Evolutionary conservation across 2,888 invertebrate species (phyloP).

Genomic region (Phyllotreta striolata): DNA sequence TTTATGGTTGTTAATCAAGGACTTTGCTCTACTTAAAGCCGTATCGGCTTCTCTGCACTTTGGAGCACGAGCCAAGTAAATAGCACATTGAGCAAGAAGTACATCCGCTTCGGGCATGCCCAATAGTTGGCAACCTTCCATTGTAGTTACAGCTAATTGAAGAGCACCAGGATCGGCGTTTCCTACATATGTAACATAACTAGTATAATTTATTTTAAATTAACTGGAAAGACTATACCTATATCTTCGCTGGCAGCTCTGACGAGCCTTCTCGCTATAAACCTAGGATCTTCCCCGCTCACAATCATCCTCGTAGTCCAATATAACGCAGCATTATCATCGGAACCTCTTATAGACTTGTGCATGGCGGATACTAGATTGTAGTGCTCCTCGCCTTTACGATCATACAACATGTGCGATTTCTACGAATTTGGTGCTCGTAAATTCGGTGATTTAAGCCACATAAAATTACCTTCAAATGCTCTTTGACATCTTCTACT

Average conservation of each 20-base stretch:
- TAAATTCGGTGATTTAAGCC: slow-evolving; percentile 1
- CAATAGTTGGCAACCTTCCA: slow-evolving; percentile 80
- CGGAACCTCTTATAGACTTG: slow-evolving; percentile 82
- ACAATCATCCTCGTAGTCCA: slow-evolving; percentile 82
- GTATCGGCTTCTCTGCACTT: slow-evolving; percentile 72
- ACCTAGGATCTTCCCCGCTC: slow-evolving; percentile 83
- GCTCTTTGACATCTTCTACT: slow-evolving; percentile 74
- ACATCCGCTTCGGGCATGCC: slow-evolving; percentile 87
- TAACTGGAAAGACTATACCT: slow-evolving; percentile 60
- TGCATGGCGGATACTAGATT: slow-evolving; percentile 84
- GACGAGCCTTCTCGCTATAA: slow-evolving; percentile 77
- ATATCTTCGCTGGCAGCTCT: slow-evolving; percentile 81
- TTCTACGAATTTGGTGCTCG: slow-evolving; percentile 61
- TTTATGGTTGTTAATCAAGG: slow-evolving; percentile 66
- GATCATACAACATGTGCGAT: slow-evolving; percentile 80
- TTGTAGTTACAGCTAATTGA: slow-evolving; percentile 74
- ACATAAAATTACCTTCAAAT: slow-evolving; percentile 67
- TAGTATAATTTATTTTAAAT: too few species aligned
- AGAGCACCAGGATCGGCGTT: slow-evolving; percentile 72
- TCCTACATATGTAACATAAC: slow-evolving; percentile 60
- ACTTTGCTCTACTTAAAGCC: slow-evolving; percentile 67
- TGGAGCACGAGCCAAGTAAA: slow-evolving; percentile 75
- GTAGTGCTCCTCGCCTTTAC: slow-evolving; percentile 83
- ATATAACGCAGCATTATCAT: slow-evolving; percentile 82
- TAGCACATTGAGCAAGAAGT: slow-evolving; percentile 78